These are phyloP conservation scores for Hemiscyllium ocellatum DNA, from an alignment of 2,113 vertebrate species.

Conservation along the genomic window DNA sequence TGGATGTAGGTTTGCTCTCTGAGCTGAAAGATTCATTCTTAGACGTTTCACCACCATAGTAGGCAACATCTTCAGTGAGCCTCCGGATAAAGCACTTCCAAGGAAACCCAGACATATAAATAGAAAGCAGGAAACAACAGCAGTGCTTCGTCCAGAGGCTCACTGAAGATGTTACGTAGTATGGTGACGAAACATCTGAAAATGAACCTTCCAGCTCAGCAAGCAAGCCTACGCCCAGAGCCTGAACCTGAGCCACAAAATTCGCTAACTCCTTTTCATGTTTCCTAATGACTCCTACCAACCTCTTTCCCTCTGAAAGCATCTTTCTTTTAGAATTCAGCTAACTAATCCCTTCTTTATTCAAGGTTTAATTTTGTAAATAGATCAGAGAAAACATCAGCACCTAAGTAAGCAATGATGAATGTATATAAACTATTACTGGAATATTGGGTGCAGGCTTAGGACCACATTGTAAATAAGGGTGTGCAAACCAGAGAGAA, in stretches of 20 bases:
- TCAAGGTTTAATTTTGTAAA: background rate
- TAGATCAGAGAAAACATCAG: background rate
- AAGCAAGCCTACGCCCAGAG: too few relatives aligned
- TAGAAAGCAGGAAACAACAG: too few relatives aligned
- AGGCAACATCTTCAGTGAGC: too few relatives aligned
- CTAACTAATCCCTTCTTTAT: background rate
- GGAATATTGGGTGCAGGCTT: background rate
- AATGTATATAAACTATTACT: background rate
- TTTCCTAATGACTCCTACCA: background rate
- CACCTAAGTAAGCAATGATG: background rate
- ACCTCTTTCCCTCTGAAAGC: background rate
- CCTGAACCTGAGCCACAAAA: too few relatives aligned
- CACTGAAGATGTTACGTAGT: too few relatives aligned
- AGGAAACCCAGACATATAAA: too few relatives aligned
- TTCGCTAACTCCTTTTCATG: background rate
- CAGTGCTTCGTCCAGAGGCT: too few relatives aligned
- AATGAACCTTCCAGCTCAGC: too few relatives aligned
- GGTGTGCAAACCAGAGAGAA: background rate
- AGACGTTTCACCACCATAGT: too few relatives aligned
- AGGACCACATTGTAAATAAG: background rate
- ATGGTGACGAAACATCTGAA: too few relatives aligned
- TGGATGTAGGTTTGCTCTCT: background rate
- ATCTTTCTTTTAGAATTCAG: background rate
- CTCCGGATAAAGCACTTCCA: too few relatives aligned
- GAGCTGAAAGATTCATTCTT: too few relatives aligned